These are phyloP conservation scores for Virgularia gustaviana DNA, from an alignment of 92 coral and sea anemone species.

Conservation along the genomic window DNA sequence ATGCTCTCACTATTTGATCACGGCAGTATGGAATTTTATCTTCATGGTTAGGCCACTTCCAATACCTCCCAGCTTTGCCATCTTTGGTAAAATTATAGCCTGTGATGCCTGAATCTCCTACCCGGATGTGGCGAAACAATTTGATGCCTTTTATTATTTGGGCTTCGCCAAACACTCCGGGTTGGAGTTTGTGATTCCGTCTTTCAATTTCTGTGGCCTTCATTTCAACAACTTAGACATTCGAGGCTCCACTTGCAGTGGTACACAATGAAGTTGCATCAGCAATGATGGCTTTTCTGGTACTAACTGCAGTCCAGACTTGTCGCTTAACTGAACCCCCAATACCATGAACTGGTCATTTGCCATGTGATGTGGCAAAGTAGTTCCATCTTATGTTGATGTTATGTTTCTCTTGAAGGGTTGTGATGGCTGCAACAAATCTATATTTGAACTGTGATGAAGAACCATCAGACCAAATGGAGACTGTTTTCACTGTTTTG, in stretches of 20 bases:
- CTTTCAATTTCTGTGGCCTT: conserved; percentile 33
- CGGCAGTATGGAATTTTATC: conserved; percentile 40
- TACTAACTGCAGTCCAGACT: conserved; percentile 47
- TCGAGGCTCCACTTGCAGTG: conserved; percentile 30
- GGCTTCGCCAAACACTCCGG: conserved; percentile 13
- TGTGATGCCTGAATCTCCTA: conserved; percentile 23
- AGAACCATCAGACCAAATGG: conserved; percentile 56
- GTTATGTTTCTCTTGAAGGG: conserved; percentile 44
- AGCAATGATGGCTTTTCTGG: conserved; percentile 32
- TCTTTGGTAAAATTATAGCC: conserved; percentile 23
- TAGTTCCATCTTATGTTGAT: conserved; percentile 43
- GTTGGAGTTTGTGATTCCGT: conserved; percentile 26
- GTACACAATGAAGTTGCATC: conserved; percentile 31
- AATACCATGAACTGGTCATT: conserved; percentile 38
- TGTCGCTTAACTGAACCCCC: conserved; percentile 41
- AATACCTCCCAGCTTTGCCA: conserved; percentile 37
- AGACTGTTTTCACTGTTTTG: conserved; percentile 47
- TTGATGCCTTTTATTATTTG: conserved; percentile 36
- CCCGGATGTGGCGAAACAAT: conserved; percentile 30
- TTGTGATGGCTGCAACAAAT: conserved; percentile 43
- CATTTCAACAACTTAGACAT: conserved; percentile 45
- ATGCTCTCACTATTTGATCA: conserved; percentile 35
- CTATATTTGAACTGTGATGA: conserved; percentile 46
- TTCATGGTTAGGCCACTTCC: conserved; percentile 45
- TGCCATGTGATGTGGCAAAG: conserved; percentile 43